Evolutionary conservation across 1,140 invertebrate species (phyloP), one percentile per base, ranked within the genome.

Genomic region (Phocides pigmalion): DNA sequence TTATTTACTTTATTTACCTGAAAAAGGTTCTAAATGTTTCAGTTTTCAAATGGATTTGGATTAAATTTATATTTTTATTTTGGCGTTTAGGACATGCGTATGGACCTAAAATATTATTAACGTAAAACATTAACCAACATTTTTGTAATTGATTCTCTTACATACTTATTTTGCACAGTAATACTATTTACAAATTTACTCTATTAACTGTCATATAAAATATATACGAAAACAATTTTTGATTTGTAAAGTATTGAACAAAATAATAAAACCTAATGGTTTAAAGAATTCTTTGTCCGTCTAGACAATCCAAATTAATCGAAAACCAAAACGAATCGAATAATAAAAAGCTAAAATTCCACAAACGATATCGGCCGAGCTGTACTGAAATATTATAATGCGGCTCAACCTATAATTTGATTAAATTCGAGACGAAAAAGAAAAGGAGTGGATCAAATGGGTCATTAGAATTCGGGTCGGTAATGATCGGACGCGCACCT

Each of bases 321-420:
- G 72, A 69, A 80, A 70, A 76, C 74, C 66, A 79, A 72, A 82
- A 79, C 74, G 79, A 86, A 84, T 87, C 75, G 67, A 82, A 84
- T 75, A 89, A 89, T 88, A 90, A 89, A 88, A 89, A 83, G 74
- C 56, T 74, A 66, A 89, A 90, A 88, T 88, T 86, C 87, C 82
- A 84, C 81, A 87, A 90, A 86, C 85, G 79, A 71, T 85, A 87
- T 81, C 81, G 81, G 76, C 76, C 70, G 74, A 76, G 82, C 76
- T 76, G 79, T 84, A 90, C 87, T 90, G 88, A 89, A 90, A 89
- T 89, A 89, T 88, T 90, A 89, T 88, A 88, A 89, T 83, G 84
- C 74, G 76, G 75, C 76, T 82, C 74, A 89, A 89, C 87, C 86
- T 90, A 89, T 90, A 90, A 90, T 90, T 90, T 90, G 81, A 90